Base-by-base conservation (phyloP, 2,113 vertebrate genomes). In the Pterocles orientalis region DNA sequence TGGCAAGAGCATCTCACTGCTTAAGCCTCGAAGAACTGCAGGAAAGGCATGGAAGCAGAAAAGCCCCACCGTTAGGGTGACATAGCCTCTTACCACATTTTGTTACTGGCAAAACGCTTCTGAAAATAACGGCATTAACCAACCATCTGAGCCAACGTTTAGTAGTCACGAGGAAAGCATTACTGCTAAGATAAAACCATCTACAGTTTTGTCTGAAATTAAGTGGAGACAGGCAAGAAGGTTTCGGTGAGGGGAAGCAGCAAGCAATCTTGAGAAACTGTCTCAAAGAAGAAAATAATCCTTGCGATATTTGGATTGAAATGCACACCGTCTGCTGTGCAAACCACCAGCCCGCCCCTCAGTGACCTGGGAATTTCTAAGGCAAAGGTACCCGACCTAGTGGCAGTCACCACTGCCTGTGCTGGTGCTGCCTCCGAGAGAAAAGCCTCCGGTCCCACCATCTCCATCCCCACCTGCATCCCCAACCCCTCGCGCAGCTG, bases 401-500 rank as follows among this genome's bases (percentile, higher is more conserved):
- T 7, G 50, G n/a, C 50, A 24, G 25, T 51, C 50, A 26, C 57
- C 25, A 6, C 36, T 45, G 26, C 21, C 83, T 24, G 14, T 29
- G 53, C 39, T 48, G 33, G 41, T 41, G 24, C 50, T 81, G 43
- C 14, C 36, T 41, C 28, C n/a, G 64, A 29, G 45, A 53, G 16
- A 69, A 76, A 80, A 87, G 13, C 15, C 33, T 64, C 34, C 7
- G 0, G 14, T 45, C 20, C 28, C 43, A 10, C 28, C 21, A 9
- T 5, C 39, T 39, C 66, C 53, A 45, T 9, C 18, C 16, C 26
- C 29, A 12, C 10, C 28, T 31, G 17, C n/a, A 13, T 7, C 12
- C 31, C 15, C 7, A 13, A 7, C 9, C 9, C 25, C 17, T 61
- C n/a, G 8, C 17, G 28, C 1, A 1, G 2, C 60, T 5, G 4